Evolutionary conservation across 2,888 invertebrate species (phyloP).

Genomic region (Pachydiplax longipennis): DNA sequence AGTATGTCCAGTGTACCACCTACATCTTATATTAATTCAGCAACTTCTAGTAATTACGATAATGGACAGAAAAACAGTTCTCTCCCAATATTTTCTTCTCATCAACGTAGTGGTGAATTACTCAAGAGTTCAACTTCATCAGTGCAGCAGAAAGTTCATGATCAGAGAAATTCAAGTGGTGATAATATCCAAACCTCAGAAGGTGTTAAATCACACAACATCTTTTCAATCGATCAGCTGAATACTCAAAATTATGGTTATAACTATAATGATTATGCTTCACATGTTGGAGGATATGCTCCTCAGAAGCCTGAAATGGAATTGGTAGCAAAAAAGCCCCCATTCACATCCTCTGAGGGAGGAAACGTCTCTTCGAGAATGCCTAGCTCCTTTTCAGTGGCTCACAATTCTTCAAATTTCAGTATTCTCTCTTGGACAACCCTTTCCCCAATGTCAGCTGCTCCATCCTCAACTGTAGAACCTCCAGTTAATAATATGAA

Average conservation of each 20-base stretch:
- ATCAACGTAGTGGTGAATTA: neutral
- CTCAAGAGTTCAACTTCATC: neutral
- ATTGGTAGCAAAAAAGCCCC: neutral
- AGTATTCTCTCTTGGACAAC: slow-evolving; percentile 60
- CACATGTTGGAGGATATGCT: neutral
- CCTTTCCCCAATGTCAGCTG: slow-evolving; percentile 54
- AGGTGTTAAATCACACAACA: neutral
- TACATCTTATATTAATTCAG: neutral
- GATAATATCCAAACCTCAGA: neutral
- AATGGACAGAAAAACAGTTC: neutral
- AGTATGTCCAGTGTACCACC: neutral
- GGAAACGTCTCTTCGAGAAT: neutral
- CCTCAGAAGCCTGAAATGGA: slow-evolving; percentile 9
- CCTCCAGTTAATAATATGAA: neutral
- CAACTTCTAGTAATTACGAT: neutral
- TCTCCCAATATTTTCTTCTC: neutral
- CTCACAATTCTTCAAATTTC: slow-evolving; percentile 59
- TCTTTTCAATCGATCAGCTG: slow-evolving; percentile 22
- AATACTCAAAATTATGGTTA: slow-evolving; percentile 7
- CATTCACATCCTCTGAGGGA: neutral
- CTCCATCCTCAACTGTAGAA: neutral
- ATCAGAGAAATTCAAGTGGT: neutral
- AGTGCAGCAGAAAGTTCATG: neutral
- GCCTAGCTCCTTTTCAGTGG: slow-evolving; percentile 52
- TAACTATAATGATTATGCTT: slow-evolving; percentile 29